Percentiles rank a stretch among this genome's conserved stretches.
Evolutionary conservation across 2,797 vertebrate species (phyloP).

Genomic region (Eulemur coronatus): DNA sequence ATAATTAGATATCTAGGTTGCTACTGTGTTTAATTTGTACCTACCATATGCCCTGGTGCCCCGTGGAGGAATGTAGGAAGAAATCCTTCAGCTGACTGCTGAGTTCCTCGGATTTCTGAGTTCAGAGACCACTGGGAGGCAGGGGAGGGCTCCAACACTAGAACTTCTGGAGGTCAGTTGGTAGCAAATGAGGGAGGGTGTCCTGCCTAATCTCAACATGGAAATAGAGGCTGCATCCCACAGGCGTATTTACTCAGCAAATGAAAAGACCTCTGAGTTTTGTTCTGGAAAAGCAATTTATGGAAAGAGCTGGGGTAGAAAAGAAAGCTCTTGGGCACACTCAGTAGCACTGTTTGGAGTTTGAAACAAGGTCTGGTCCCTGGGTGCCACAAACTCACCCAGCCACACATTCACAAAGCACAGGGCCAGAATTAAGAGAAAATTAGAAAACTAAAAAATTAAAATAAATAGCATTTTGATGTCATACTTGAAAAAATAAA

Average conservation of each 20-base stretch:
- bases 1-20: constrained; percentile 52
- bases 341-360: neutral
- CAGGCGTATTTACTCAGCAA: neutral
- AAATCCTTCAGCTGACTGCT: neutral
- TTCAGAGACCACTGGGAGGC: neutral
- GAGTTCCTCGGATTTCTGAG: neutral
- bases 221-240: neutral
- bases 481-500: neutral
- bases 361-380: neutral
- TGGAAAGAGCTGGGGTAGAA: neutral
- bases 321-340: neutral
- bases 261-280: neutral
- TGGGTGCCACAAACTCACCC: neutral
- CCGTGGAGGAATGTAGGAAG: neutral
- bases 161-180: constrained; percentile 10
- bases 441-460: neutral
- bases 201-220: neutral
- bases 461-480: neutral
- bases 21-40: constrained; percentile 62
- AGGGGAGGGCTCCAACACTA: neutral
- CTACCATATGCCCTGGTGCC: constrained; percentile 41
- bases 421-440: neutral
- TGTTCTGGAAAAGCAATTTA: neutral
- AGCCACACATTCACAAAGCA: neutral
- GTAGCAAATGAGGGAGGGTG: neutral